Evolutionary conservation across 2,113 vertebrate species (phyloP).

Genomic region (Mastomys coucha): DNA sequence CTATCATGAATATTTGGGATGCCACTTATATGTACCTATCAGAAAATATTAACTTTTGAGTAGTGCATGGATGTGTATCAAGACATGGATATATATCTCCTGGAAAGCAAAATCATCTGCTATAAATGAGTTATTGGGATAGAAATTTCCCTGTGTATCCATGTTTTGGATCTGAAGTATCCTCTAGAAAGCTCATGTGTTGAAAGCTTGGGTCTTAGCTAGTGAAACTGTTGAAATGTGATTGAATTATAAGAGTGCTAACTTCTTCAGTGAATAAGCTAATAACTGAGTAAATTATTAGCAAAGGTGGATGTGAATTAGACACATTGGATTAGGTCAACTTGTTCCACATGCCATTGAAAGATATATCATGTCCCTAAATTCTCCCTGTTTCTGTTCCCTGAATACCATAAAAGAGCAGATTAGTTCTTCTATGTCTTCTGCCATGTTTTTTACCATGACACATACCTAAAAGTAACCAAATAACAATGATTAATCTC

Average conservation of each 20-base stretch:
- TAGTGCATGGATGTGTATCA: background rate
- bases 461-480: background rate
- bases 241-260: background rate
- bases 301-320: background rate
- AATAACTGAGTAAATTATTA: background rate
- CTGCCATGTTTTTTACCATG: background rate
- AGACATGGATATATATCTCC: background rate
- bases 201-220: background rate
- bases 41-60: background rate
- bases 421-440: background rate
- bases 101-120: background rate
- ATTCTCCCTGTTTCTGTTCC: background rate
- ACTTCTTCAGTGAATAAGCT: background rate
- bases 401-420: background rate
- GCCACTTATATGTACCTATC: background rate
- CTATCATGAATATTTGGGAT: too few species aligned
- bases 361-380: background rate
- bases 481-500: background rate
- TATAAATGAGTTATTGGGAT: background rate
- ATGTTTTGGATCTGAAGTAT: background rate
- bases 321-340: background rate
- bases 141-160: background rate
- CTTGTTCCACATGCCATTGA: background rate
- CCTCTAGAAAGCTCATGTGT: background rate
- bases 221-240: background rate